phyloP scores from a whole-genome alignment of 2,113 vertebrate genomes.

The Alexandromys fortis region DNA sequence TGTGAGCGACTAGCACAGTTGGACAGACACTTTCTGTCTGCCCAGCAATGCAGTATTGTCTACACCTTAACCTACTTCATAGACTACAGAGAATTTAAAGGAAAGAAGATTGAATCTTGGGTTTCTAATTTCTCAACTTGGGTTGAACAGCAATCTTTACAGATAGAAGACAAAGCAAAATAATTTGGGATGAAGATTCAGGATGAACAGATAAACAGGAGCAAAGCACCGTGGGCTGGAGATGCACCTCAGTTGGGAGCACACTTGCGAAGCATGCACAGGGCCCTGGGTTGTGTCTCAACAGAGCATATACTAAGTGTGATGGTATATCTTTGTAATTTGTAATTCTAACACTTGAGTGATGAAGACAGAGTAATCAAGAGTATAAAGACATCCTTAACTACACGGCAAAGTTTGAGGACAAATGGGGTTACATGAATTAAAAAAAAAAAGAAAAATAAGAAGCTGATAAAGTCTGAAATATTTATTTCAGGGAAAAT shows the following conservation, averaged over 20 bases:
- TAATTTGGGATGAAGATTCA: background rate
- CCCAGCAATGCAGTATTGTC: background rate
- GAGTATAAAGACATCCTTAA: background rate
- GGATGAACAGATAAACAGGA: background rate
- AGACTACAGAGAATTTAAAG: background rate
- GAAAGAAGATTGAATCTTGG: background rate
- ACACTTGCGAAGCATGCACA: background rate
- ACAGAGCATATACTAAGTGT: background rate
- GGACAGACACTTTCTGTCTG: background rate
- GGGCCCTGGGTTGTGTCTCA: background rate
- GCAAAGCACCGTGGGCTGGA: background rate
- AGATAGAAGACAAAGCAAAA: background rate
- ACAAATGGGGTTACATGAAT: background rate
- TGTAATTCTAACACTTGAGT: background rate
- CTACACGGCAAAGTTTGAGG: background rate
- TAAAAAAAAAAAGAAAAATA: no score
- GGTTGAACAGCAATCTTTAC: background rate
- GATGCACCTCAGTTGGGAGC: background rate
- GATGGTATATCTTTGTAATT: background rate
- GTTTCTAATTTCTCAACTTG: background rate
- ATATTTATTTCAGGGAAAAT: background rate
- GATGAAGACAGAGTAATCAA: background rate
- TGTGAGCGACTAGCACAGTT: background rate
- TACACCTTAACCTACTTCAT: background rate
- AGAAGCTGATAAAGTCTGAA: background rate